Evolutionary conservation across 2,797 vertebrate genomes (phyloP).

Genomic region (Periparus ater): DNA sequence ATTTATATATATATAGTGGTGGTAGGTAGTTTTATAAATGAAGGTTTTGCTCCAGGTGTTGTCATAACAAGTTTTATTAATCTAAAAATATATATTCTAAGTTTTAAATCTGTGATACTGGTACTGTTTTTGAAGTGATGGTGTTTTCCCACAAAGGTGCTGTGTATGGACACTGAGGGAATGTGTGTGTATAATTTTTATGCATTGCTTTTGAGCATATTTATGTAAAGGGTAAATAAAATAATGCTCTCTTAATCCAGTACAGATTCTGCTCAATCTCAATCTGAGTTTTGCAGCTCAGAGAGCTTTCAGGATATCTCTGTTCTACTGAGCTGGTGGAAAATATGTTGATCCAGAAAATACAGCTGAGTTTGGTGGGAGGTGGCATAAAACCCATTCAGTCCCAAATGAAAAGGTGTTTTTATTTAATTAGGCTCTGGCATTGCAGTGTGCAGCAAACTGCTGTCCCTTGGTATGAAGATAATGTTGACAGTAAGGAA

Average conservation of each 20-base stretch:
- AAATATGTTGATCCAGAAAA: background rate
- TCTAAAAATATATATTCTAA: conserved; percentile 48
- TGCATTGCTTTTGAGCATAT: conserved; percentile 48
- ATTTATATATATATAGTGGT: background rate
- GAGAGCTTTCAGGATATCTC: background rate
- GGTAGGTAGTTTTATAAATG: background rate
- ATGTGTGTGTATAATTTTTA: conserved; percentile 31
- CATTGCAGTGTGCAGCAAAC: background rate
- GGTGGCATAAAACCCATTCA: background rate
- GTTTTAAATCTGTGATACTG: background rate
- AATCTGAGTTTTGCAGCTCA: background rate
- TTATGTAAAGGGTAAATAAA: conserved; percentile 64
- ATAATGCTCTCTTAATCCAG: conserved; percentile 28
- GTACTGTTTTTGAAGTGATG: conserved; percentile 49
- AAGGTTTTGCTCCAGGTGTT: background rate
- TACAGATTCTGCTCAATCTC: background rate
- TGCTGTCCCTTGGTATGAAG: background rate
- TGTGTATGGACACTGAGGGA: conserved; percentile 13
- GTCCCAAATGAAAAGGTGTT: background rate
- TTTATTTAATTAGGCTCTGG: background rate
- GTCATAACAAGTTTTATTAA: background rate
- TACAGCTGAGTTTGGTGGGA: background rate
- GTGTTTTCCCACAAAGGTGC: background rate
- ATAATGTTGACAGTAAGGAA: background rate
- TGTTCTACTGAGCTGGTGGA: background rate